Base-by-base conservation (phyloP, 2,888 invertebrate species). In the Drosophila fungiperda region DNA sequence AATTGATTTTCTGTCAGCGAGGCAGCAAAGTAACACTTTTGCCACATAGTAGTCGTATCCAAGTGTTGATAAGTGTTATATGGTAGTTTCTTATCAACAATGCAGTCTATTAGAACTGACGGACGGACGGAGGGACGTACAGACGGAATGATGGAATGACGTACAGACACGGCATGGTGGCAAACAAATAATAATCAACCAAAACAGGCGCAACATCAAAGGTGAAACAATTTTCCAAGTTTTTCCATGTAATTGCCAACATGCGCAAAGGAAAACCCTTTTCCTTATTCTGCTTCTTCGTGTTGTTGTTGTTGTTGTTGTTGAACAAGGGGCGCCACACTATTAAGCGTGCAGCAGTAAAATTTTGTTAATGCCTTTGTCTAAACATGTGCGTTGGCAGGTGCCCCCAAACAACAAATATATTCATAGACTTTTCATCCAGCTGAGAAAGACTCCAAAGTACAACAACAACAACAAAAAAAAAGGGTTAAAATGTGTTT, bases 311-410 rank as follows among this genome's bases (percentile, higher is more conserved):
- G 45, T 12, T 50, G 23, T 49, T 50, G 20, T 67, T 52, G 36
- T 61, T 65, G 53, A 54, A 61, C 48, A 60, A 63, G 49, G 69
- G 87, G 89, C 90, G 85, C 88, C 87, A 90, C 82, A 87, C 90
- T 74, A 90, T 90, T 87, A 85, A 90, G 74, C 69, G 76, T 77
- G 83, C 76, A 81, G 89, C 83, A 82, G 83, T 90, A 90, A 91
- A 91, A 89, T 90, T 87, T 90, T 91, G 91, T 91, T 91, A 90
- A 90, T 91, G 86, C 77, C 80, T 82, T 85, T 82, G 84, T 88
- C 83, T 80, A 80, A 88, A 70, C 89, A 77, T 83, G 72, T 85
- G 78, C 83, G 83, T 86, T 67, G 82, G 85, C 87, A 89, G 85
- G 89, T 82, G 80, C 45, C 72, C 60, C 23, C 78, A 63, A 65